phyloP scores from a whole-genome alignment of 2,888 invertebrate genomes.

The Chaetoderma sp. region DNA sequence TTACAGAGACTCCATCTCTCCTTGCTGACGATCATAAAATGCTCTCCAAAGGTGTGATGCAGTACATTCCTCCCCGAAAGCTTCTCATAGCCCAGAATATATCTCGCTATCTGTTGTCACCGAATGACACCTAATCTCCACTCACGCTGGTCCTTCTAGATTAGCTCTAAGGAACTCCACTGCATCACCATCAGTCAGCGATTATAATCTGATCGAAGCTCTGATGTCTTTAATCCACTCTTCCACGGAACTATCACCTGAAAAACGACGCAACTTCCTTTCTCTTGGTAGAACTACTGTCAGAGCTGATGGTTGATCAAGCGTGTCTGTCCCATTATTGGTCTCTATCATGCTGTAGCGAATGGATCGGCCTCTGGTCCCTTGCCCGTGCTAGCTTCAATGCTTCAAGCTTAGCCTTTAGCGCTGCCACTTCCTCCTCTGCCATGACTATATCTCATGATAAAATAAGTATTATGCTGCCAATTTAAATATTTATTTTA shows the following conservation, averaged over 20 bases:
- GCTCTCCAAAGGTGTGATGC: background rate
- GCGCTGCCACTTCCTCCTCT: too few relatives aligned
- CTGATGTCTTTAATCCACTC: background rate
- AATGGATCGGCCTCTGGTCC: too few relatives aligned
- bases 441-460: too few relatives aligned
- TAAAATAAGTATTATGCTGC: too few relatives aligned
- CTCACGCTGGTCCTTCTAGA: background rate
- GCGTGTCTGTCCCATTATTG: too few relatives aligned
- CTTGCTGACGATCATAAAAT: slow-evolving; percentile 3
- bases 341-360: too few relatives aligned
- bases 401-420: too few relatives aligned
- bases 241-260: background rate
- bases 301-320: too few relatives aligned
- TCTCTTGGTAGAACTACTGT: too few relatives aligned
- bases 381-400: too few relatives aligned
- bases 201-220: background rate
- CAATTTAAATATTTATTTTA: too few relatives aligned
- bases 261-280: background rate
- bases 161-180: background rate
- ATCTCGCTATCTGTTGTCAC: background rate
- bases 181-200: background rate
- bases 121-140: background rate
- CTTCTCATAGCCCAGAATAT: background rate
- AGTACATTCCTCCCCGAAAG: background rate
- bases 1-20: background rate